Conservation (phyloP, 1,140 invertebrate genomes). For the Zaprionus africanus region DNA sequence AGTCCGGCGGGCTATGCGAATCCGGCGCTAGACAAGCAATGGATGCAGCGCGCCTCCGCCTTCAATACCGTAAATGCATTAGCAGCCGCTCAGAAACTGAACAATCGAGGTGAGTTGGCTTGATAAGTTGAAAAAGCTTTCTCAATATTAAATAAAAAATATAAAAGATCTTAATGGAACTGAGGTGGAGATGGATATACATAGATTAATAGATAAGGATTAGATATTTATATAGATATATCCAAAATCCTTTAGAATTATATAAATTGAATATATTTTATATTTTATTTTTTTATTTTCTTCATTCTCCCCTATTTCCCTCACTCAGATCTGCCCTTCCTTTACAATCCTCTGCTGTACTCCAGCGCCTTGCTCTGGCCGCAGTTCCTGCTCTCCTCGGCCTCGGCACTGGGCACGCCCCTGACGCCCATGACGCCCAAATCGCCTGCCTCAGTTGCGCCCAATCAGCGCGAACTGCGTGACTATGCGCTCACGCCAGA, state of each 20-base stretch:
- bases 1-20: constrained; percentile 66
- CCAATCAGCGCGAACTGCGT: constrained; percentile 58
- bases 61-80: constrained; percentile 81
- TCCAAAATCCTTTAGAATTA: no score
- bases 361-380: constrained; percentile 82
- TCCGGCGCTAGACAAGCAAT: constrained; percentile 73
- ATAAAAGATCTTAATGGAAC: no score
- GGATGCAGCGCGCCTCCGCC: constrained; percentile 81
- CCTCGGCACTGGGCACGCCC: constrained; percentile 70
- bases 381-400: constrained; percentile 77
- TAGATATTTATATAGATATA: no score
- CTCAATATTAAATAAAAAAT: no score
- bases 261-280: no score
- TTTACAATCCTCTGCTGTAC: constrained; percentile 82
- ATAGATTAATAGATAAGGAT: no score
- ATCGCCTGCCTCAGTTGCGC: constrained; percentile 64
- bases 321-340: constrained; percentile 68
- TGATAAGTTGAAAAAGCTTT: background rate
- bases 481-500: constrained; percentile 81
- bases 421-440: constrained; percentile 76
- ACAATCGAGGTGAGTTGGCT: constrained; percentile 70
- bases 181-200: no score
- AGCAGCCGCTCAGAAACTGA: constrained; percentile 79
- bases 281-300: no score
- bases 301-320: background rate